Percentiles rank a stretch among this genome's conserved stretches.
These are phyloP conservation scores for Chelonoidis abingdonii DNA, from an alignment of 2,113 vertebrate genomes.

Conservation along the genomic window DNA sequence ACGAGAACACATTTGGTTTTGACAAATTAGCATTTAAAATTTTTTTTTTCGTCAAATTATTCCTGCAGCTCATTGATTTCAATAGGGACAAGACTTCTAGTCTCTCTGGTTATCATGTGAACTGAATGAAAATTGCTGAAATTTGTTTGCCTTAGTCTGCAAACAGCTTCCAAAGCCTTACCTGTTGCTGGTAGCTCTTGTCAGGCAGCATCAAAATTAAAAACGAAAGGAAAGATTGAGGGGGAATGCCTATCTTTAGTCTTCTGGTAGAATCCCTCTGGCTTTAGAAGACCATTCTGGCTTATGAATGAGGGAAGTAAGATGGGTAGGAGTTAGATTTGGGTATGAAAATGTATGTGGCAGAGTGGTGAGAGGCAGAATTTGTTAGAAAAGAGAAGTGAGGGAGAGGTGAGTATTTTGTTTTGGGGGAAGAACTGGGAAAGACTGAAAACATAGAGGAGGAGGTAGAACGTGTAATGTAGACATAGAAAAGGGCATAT, in stretches of 20 bases:
- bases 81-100: background rate
- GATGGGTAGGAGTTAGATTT: background rate
- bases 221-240: background rate
- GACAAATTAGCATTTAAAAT: background rate
- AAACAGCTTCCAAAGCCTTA: background rate
- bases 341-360: background rate
- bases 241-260: background rate
- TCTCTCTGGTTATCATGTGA: background rate
- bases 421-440: background rate
- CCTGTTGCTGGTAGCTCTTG: background rate
- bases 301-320: background rate
- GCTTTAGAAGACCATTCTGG: background rate
- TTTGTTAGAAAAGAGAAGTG: background rate
- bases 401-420: background rate
- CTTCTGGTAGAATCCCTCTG: background rate
- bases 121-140: background rate
- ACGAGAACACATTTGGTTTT: background rate
- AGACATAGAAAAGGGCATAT: background rate
- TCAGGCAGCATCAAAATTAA: background rate
- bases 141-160: background rate
- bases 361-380: background rate
- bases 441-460: background rate
- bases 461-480: background rate
- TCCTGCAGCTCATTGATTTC: background rate
- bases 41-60: background rate